These are phyloP conservation scores for Pseudolaguvia tuberculata DNA, from an alignment of 2,113 vertebrate genomes.

Conservation along the genomic window DNA sequence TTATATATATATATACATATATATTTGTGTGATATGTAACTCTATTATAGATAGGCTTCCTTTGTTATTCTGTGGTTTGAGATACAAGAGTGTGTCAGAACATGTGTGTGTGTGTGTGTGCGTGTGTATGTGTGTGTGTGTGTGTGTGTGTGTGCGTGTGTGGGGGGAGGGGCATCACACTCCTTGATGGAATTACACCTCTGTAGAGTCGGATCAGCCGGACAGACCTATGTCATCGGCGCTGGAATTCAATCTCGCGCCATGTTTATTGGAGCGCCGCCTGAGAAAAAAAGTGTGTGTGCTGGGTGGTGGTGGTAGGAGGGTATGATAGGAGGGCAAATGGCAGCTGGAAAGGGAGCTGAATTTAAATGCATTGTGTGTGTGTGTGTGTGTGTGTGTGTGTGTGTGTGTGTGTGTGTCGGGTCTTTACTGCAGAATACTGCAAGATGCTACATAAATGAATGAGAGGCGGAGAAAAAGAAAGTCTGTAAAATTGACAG, in stretches of 20 bases:
- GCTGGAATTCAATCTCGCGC: slow-evolving; percentile 50
- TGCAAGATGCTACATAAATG: slow-evolving; percentile 68
- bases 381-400: slow-evolving; percentile 44
- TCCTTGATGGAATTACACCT: slow-evolving; percentile 51
- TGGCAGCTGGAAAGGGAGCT: slow-evolving; percentile 9
- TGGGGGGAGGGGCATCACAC: neutral
- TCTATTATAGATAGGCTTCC: neutral
- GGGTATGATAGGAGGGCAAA: slow-evolving; percentile 22
- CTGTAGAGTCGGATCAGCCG: slow-evolving; percentile 44
- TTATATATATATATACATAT: too few relatives aligned
- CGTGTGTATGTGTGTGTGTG: too few relatives aligned
- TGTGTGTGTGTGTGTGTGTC: slow-evolving; percentile 23
- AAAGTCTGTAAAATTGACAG: slow-evolving; percentile 9
- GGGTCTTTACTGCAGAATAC: slow-evolving; percentile 38
- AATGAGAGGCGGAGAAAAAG: slow-evolving; percentile 49
- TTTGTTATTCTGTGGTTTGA: slow-evolving; percentile 30
- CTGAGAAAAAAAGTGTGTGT: slow-evolving; percentile 16
- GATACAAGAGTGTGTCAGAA: neutral
- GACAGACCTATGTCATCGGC: slow-evolving; percentile 50
- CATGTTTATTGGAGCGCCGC: slow-evolving; percentile 57
- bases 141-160: too few relatives aligned
- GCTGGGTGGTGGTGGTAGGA: too few relatives aligned
- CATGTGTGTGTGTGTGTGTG: slow-evolving; percentile 36
- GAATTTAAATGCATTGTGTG: slow-evolving; percentile 19
- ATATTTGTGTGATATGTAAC: slow-evolving; percentile 26